Evolutionary conservation across 1,140 invertebrate genomes (phyloP).

Genomic region (Drosophila funebris): DNA sequence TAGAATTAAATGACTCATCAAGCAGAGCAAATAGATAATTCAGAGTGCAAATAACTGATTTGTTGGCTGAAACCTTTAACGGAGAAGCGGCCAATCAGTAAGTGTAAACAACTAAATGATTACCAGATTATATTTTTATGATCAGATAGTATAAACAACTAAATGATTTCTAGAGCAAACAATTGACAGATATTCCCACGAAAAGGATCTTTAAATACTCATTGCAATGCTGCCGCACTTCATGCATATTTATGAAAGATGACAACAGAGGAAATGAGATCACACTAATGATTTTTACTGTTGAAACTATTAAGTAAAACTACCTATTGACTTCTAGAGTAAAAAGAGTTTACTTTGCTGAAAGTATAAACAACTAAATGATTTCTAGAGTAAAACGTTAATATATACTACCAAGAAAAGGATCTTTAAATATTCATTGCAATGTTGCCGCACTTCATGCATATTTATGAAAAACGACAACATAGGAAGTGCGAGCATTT

Average conservation of each 20-base stretch:
- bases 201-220: neutral
- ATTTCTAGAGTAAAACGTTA: neutral
- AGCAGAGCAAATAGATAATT: constrained; percentile 13
- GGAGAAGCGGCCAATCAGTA: neutral
- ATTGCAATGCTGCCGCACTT: neutral
- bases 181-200: neutral
- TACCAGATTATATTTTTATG: no score
- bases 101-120: neutral
- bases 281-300: no score
- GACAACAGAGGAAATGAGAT: constrained; percentile 1
- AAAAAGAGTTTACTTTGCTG: no score
- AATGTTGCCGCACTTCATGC: constrained; percentile 3
- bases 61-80: neutral
- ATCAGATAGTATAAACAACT: neutral
- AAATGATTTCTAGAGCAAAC: neutral
- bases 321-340: no score
- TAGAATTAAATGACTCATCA: constrained; percentile 10
- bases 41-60: constrained; percentile 1
- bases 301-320: no score
- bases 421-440: neutral
- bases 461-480: constrained; percentile 16
- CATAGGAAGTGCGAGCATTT: neutral
- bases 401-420: neutral
- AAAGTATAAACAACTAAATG: neutral
- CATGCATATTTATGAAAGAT: constrained; percentile 6